These are phyloP conservation scores for Trachelus troglodyta DNA, from an alignment of 2,888 invertebrate genomes.

Conservation along the genomic window DNA sequence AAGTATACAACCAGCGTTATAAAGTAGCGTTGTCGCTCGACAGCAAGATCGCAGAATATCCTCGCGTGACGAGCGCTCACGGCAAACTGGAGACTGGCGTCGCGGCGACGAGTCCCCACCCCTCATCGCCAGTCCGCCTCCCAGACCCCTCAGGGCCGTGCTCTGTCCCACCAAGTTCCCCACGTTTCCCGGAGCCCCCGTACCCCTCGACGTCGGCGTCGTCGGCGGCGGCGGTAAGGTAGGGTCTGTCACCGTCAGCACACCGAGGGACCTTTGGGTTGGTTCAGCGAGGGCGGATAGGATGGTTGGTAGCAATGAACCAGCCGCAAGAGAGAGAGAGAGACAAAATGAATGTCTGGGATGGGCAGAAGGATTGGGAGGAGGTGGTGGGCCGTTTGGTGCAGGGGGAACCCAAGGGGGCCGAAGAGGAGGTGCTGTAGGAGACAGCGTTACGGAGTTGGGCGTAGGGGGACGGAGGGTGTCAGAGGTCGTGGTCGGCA, in stretches of 20 bases:
- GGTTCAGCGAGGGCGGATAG: slow-evolving; percentile 69
- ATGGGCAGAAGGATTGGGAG: slow-evolving; percentile 58
- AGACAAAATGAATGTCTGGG: slow-evolving; percentile 65
- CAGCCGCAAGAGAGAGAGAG: slow-evolving; percentile 62
- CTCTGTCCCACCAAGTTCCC: slow-evolving; percentile 63
- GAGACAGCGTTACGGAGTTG: slow-evolving; percentile 23
- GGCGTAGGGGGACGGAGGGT: slow-evolving; percentile 26
- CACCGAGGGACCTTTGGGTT: slow-evolving; percentile 67
- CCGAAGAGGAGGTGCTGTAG: slow-evolving; percentile 14
- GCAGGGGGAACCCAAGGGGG: slow-evolving; percentile 56
- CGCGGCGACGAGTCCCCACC: slow-evolving; percentile 58
- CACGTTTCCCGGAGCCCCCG: slow-evolving; percentile 64
- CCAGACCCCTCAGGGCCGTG: slow-evolving; percentile 49
- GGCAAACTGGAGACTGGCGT: slow-evolving; percentile 75
- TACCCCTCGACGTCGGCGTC: slow-evolving; percentile 43
- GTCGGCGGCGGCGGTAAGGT: slow-evolving; percentile 50
- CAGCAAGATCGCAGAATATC: slow-evolving; percentile 69
- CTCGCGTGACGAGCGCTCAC: slow-evolving; percentile 84
- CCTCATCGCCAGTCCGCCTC: slow-evolving; percentile 29
- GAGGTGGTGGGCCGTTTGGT: slow-evolving; percentile 67
- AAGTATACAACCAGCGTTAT: background rate
- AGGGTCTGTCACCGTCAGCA: slow-evolving; percentile 66
- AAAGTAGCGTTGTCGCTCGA: slow-evolving; percentile 33
- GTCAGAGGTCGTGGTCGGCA: slow-evolving; percentile 11
- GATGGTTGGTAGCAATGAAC: slow-evolving; percentile 57